Evolutionary conservation across 2,797 vertebrate genomes (phyloP).

Genomic region (Gallinago solitaria): DNA sequence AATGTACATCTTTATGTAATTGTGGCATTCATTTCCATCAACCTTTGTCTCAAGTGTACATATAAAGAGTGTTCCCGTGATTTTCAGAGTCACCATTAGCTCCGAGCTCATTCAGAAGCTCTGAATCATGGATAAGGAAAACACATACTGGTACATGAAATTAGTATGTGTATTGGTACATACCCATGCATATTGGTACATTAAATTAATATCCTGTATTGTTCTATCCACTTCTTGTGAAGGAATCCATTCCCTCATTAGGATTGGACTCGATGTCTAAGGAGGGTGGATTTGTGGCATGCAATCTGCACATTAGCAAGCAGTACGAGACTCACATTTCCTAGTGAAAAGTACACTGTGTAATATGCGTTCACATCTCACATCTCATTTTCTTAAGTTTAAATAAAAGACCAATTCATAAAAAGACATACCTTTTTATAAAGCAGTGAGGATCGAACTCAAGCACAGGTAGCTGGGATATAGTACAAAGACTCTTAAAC

Average conservation of each 20-base stretch:
- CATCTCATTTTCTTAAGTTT: neutral
- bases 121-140: neutral
- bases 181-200: neutral
- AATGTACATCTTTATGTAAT: neutral
- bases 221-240: neutral
- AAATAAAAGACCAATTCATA: neutral
- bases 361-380: neutral
- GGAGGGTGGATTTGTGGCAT: neutral
- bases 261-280: neutral
- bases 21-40: neutral
- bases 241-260: neutral
- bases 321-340: neutral
- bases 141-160: neutral
- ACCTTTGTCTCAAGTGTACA: neutral
- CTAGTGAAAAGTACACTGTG: neutral
- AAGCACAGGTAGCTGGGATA: neutral
- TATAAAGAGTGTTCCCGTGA: neutral
- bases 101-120: neutral
- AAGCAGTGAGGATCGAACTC: neutral
- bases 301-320: neutral
- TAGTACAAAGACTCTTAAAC: neutral
- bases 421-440: neutral
- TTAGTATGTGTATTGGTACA: neutral
- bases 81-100: neutral
- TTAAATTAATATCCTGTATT: neutral